Conservation (phyloP, 2,113 vertebrate species). For the Brienomyrus longianalis region DNA sequence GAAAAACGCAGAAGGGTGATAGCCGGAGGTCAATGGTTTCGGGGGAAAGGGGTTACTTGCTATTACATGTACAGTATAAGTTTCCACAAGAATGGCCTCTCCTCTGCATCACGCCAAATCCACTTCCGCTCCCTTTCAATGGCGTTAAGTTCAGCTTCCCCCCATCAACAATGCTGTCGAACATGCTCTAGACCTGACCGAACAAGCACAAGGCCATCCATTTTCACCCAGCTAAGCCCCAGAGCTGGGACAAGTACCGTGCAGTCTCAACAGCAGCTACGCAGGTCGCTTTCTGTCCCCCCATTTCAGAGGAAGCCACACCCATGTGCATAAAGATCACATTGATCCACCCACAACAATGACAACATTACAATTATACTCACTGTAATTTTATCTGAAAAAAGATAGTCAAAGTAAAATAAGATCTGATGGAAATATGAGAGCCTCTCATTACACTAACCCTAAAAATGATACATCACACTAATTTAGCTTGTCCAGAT, state of each 20-base stretch:
- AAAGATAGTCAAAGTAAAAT: neutral
- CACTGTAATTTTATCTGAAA: neutral
- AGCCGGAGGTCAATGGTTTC: constrained; percentile 7
- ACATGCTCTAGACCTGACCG: constrained; percentile 23
- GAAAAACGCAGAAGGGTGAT: neutral
- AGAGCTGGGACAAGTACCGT: constrained; percentile 28
- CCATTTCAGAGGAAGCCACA: constrained; percentile 39
- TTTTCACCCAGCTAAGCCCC: constrained; percentile 42
- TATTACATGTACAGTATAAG: constrained; percentile 34
- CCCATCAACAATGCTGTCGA: constrained; percentile 25
- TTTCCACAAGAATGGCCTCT: constrained; percentile 47
- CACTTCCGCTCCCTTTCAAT: constrained; percentile 44
- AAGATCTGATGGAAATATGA: neutral
- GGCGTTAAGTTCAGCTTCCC: constrained; percentile 44
- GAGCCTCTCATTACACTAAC: neutral
- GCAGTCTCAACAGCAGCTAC: constrained; percentile 21
- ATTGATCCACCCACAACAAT: constrained; percentile 14
- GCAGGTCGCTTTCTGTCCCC: constrained; percentile 47
- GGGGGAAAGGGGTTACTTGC: constrained; percentile 17
- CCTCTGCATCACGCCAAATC: constrained; percentile 24
- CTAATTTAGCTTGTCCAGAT: neutral
- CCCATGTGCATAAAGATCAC: constrained; percentile 35
- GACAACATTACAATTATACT: neutral
- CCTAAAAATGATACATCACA: neutral
- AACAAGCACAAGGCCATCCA: constrained; percentile 34